Percentiles rank a stretch among this genome's conserved stretches.
phyloP scores from a whole-genome alignment of 2,888 invertebrate genomes.

The Gortyna flavago region DNA sequence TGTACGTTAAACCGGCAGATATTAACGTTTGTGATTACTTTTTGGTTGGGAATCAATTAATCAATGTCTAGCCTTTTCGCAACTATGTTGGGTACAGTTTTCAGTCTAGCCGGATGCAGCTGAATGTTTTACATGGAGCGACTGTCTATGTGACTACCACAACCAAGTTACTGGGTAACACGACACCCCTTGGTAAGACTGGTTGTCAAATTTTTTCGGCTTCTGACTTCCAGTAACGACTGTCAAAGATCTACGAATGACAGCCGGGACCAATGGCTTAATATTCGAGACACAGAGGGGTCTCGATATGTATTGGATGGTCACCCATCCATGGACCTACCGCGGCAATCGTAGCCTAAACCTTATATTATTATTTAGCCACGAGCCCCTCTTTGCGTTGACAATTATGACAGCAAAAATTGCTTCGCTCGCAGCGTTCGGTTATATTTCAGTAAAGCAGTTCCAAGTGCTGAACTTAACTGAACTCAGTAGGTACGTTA shows the following conservation, averaged over 20 bases:
- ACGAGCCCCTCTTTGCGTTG: not conserved
- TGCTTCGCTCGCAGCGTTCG: not conserved
- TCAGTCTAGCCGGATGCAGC: no score
- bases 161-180: not conserved
- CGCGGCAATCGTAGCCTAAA: not conserved
- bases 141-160: not conserved
- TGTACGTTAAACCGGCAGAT: not conserved
- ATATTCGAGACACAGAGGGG: no score
- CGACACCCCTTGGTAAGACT: not conserved
- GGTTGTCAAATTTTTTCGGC: not conserved
- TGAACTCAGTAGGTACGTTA: no score
- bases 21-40: not conserved
- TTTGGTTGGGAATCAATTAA: not conserved
- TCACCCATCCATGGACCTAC: not conserved
- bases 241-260: not conserved
- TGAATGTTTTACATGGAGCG: not conserved
- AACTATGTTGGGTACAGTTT: not conserved
- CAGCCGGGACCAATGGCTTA: no score
- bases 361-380: not conserved
- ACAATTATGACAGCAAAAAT: not conserved
- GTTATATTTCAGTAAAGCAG: not conserved
- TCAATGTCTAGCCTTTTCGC: not conserved
- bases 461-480: not conserved
- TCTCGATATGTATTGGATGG: not conserved
- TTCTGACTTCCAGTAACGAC: not conserved